Conservation (phyloP, 2,113 vertebrate genomes). For the Casuarius casuarius region DNA sequence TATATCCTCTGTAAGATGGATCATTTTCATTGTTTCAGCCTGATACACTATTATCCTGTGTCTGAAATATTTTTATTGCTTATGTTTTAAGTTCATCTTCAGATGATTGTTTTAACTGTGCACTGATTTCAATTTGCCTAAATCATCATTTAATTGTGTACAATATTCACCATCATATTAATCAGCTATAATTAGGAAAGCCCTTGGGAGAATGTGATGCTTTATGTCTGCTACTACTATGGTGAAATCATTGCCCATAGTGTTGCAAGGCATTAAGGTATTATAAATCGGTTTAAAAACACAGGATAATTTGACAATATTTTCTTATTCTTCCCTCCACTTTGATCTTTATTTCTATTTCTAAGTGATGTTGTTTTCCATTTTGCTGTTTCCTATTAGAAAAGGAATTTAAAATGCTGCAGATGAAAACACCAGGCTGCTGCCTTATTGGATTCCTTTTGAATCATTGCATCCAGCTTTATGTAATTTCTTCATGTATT, state of each 20-base stretch:
- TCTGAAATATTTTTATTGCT: background rate
- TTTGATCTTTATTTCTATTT: background rate
- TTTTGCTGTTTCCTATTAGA: background rate
- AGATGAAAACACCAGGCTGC: background rate
- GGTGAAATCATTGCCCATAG: background rate
- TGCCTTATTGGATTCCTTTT: background rate
- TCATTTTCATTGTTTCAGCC: background rate
- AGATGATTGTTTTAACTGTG: background rate
- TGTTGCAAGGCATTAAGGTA: background rate
- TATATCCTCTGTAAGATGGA: background rate
- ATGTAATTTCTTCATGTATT: background rate
- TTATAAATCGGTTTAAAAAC: background rate
- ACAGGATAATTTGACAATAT: background rate
- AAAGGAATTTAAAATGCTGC: background rate
- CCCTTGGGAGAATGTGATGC: background rate
- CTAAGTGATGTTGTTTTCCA: background rate
- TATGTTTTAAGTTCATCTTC: background rate
- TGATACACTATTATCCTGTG: background rate
- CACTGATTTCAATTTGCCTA: background rate
- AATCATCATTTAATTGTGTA: background rate
- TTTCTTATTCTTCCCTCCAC: background rate
- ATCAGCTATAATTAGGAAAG: background rate
- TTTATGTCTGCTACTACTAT: background rate
- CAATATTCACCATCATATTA: background rate
- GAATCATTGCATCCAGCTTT: background rate